These are phyloP conservation scores for Malthinus flaveolus DNA, from an alignment of 2,888 invertebrate species.

Conservation along the genomic window DNA sequence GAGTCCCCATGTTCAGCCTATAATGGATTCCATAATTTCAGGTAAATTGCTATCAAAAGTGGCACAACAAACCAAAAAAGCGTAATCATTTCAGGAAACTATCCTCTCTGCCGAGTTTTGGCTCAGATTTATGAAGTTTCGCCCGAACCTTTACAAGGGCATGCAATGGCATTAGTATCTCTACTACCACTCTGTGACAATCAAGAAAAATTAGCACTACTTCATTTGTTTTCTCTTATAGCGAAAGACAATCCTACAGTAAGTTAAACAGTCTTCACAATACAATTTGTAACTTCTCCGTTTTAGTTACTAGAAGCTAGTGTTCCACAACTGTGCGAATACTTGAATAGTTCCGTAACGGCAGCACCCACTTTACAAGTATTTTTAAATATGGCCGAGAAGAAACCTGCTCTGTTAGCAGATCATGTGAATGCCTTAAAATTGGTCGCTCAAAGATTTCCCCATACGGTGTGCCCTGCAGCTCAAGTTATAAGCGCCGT, in stretches of 20 bases:
- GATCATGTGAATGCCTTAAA: constrained; percentile 73
- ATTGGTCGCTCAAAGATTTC: constrained; percentile 67
- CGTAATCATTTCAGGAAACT: constrained; percentile 70
- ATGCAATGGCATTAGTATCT: constrained; percentile 79
- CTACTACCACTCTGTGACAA: constrained; percentile 82
- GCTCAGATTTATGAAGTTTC: constrained; percentile 90
- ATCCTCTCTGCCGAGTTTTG: constrained; percentile 82
- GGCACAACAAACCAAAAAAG: not conserved
- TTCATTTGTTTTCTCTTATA: constrained; percentile 81
- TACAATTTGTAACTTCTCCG: constrained; percentile 12
- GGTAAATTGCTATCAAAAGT: constrained; percentile 56
- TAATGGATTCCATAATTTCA: constrained; percentile 87
- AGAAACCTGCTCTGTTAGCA: constrained; percentile 69
- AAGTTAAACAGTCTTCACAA: constrained; percentile 33
- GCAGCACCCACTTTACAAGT: constrained; percentile 71
- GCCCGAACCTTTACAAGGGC: constrained; percentile 82
- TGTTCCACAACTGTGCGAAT: constrained; percentile 79
- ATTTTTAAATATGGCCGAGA: constrained; percentile 73
- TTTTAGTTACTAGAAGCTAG: constrained; percentile 75
- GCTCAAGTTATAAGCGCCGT: constrained; percentile 72
- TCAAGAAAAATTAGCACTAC: constrained; percentile 81
- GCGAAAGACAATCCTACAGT: constrained; percentile 79
- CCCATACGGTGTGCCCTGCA: constrained; percentile 66
- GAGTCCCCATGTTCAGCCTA: constrained; percentile 84
- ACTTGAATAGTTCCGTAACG: constrained; percentile 65